Evolutionary conservation across 1,140 invertebrate species (phyloP).

Genomic region (Drosophila teissieri): DNA sequence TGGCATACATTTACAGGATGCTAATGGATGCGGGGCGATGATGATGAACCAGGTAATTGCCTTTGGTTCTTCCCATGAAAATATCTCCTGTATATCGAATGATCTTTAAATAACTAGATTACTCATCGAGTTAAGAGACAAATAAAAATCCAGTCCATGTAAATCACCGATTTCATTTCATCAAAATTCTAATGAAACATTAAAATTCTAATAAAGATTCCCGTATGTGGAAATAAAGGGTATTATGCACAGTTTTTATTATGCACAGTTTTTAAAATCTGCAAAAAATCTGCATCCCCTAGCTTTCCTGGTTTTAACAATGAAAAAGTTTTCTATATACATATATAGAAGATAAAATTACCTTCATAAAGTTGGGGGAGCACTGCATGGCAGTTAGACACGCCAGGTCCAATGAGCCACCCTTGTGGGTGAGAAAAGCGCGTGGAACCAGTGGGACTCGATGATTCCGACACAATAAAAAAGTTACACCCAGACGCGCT

Average conservation of each 20-base stretch:
- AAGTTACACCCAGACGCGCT: constrained; percentile 35
- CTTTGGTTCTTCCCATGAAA: neutral
- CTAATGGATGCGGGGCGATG: constrained; percentile 3
- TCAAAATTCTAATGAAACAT: neutral
- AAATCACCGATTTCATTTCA: neutral
- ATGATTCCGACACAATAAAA: constrained; percentile 33
- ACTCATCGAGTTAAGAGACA: neutral
- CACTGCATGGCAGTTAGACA: constrained; percentile 32
- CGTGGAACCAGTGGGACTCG: constrained; percentile 12
- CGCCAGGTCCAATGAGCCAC: constrained; percentile 12
- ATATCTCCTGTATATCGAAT: neutral
- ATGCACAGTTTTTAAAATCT: no score
- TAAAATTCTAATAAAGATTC: no score
- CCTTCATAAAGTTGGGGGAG: constrained; percentile 15
- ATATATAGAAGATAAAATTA: constrained; percentile 37
- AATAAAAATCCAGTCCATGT: neutral
- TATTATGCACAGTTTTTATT: no score
- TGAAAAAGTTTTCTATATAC: constrained; percentile 3
- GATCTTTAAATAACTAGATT: neutral
- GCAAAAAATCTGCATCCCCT: neutral
- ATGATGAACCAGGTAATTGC: neutral
- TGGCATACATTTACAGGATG: constrained; percentile 14
- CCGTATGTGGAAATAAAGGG: neutral
- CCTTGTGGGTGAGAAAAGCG: constrained; percentile 10
- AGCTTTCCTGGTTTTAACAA: neutral